A percentile compares a stretch with the other conserved stretches of the same genome.
phyloP scores from a whole-genome alignment of 2,797 vertebrate genomes.

The Siniperca obscura region DNA sequence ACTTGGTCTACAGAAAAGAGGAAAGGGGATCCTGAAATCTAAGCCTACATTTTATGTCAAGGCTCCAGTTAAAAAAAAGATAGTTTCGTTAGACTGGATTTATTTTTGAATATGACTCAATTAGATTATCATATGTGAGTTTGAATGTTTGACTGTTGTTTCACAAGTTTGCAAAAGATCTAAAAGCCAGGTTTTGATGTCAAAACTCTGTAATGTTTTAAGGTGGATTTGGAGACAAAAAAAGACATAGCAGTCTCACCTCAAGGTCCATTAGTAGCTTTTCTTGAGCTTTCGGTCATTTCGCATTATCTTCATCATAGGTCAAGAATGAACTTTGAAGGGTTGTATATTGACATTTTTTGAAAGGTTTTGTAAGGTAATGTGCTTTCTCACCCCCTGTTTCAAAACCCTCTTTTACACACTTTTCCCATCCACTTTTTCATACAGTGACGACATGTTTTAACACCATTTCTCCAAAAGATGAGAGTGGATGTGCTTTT shows the following conservation, averaged over 20 bases:
- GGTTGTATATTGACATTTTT: neutral
- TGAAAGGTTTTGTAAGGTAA: neutral
- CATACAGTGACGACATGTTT: neutral
- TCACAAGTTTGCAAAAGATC: neutral
- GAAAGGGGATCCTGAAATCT: neutral
- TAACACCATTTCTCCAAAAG: constrained; percentile 17
- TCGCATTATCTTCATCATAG: neutral
- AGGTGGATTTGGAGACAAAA: constrained; percentile 1
- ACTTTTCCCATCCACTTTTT: neutral
- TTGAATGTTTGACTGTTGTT: neutral
- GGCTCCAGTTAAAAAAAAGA: neutral
- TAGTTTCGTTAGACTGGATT: neutral
- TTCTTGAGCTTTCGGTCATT: neutral
- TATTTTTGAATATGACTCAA: neutral
- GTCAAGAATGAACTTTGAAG: neutral
- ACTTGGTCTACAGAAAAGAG: neutral
- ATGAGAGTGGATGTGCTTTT: constrained; percentile 1
- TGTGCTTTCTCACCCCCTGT: neutral
- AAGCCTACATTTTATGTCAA: neutral
- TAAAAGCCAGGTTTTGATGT: neutral
- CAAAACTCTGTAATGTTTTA: neutral
- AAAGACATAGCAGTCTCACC: neutral
- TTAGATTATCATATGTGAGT: neutral
- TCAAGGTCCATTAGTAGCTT: neutral
- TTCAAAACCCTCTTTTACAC: neutral